These are phyloP conservation scores for Andrena flavipes DNA, from an alignment of 2,888 invertebrate species.

Conservation along the genomic window DNA sequence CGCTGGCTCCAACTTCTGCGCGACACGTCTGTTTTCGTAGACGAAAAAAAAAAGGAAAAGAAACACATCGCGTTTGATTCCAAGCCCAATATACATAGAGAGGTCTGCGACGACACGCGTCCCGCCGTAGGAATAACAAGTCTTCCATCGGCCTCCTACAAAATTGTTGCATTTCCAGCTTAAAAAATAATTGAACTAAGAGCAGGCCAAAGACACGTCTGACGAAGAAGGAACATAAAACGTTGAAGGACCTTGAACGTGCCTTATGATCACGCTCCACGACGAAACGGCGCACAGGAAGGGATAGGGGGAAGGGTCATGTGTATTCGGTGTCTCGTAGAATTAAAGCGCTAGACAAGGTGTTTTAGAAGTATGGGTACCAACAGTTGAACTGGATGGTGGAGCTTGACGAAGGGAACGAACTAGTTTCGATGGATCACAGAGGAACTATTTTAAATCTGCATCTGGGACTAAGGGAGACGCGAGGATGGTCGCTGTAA, in stretches of 20 bases:
- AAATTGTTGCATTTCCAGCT: conserved; percentile 74
- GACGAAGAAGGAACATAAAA: conserved; percentile 68
- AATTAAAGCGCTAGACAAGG: not conserved
- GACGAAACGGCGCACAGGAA: conserved; percentile 27
- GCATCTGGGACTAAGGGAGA: not conserved
- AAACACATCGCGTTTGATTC: conserved; percentile 65
- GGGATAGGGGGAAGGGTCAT: not conserved
- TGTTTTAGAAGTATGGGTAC: not conserved
- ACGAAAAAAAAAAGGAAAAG: not conserved
- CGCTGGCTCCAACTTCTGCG: conserved; percentile 43
- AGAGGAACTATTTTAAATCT: not conserved
- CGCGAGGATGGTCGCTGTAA: not conserved
- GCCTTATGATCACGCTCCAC: conserved; percentile 28
- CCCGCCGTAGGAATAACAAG: conserved; percentile 64
- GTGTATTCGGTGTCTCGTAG: conserved; percentile 9
- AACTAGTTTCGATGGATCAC: not conserved
- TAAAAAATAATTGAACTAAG: conserved; percentile 71
- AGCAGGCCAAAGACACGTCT: conserved; percentile 62
- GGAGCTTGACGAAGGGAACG: not conserved
- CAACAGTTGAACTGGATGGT: not conserved
- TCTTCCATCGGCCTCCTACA: conserved; percentile 44
- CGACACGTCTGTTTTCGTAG: conserved; percentile 7
- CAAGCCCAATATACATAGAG: conserved; percentile 55
- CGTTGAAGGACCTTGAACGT: conserved; percentile 49
- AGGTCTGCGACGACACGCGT: conserved; percentile 55